Evolutionary conservation across 2,113 vertebrate species (phyloP).

Genomic region (Chaetops frenatus): DNA sequence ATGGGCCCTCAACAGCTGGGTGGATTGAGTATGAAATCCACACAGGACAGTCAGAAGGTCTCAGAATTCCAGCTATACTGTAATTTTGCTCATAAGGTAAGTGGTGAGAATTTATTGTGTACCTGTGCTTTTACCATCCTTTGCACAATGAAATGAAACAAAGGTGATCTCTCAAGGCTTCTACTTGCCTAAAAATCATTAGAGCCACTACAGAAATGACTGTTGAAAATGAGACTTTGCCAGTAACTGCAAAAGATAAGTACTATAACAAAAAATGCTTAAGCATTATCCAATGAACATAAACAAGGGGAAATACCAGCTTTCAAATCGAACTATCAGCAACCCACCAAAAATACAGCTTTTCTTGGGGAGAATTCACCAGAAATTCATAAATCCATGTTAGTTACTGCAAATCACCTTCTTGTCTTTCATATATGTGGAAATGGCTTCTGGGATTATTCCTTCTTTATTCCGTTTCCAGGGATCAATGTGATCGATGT

Average conservation of each 20-base stretch:
- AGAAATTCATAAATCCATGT: not conserved
- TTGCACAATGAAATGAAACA: not conserved
- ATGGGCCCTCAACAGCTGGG: not conserved
- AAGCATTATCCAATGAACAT: not conserved
- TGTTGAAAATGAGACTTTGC: not conserved
- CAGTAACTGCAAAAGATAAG: not conserved
- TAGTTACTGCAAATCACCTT: not conserved
- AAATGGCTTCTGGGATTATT: not conserved
- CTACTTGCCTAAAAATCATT: not conserved
- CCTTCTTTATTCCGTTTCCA: not conserved
- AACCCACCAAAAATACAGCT: not conserved
- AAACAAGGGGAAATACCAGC: not conserved
- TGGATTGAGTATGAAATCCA: not conserved
- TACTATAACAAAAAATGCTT: not conserved
- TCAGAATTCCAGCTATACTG: not conserved
- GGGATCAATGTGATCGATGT: rapidly evolving
- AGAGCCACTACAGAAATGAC: not conserved
- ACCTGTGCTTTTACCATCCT: not conserved
- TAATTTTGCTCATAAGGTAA: not conserved
- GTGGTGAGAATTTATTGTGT: not conserved
- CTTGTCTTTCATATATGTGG: not conserved
- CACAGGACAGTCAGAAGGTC: not conserved
- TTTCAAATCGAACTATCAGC: not conserved
- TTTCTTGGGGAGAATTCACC: not conserved
- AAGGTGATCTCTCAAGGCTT: not conserved